Percentiles rank a stretch among this genome's conserved stretches.
phyloP scores from a whole-genome alignment of 2,888 invertebrate genomes.

The Acanthosepion lycidas region DNA sequence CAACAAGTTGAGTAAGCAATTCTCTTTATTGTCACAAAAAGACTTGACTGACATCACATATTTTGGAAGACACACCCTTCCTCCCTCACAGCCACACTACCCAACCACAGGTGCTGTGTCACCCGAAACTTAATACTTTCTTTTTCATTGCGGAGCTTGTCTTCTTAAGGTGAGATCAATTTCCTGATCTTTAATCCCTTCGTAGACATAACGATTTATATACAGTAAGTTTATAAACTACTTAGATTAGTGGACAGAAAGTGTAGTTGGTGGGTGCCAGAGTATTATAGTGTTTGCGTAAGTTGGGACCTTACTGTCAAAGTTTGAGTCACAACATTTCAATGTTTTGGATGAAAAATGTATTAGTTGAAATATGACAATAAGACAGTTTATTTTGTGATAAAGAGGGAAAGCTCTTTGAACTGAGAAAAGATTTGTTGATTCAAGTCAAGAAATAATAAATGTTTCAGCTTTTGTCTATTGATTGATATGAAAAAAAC shows the following conservation, averaged over 20 bases:
- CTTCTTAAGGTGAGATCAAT: constrained; percentile 33
- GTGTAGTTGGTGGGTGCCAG: background rate
- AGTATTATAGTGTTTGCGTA: background rate
- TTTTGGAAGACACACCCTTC: background rate
- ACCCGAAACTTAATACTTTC: background rate
- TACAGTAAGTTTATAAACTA: background rate
- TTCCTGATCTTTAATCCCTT: constrained; percentile 2
- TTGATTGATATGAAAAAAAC: too few relatives aligned
- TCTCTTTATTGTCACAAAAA: background rate
- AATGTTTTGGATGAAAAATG: background rate
- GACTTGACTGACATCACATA: constrained; percentile 3
- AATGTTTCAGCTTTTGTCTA: too few relatives aligned
- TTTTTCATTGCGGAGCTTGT: background rate
- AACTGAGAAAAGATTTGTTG: background rate
- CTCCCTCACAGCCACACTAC: background rate
- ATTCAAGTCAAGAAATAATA: too few relatives aligned
- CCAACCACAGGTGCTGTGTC: background rate
- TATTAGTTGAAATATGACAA: background rate
- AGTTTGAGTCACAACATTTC: background rate
- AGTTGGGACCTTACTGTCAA: background rate
- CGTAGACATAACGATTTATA: constrained; percentile 1
- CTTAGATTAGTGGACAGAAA: constrained; percentile 4
- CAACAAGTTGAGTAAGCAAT: background rate
- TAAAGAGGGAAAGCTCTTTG: background rate
- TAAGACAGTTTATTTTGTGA: background rate